These are phyloP conservation scores for Larimichthys polyactis DNA, from an alignment of 2,113 vertebrate genomes.

Conservation along the genomic window DNA sequence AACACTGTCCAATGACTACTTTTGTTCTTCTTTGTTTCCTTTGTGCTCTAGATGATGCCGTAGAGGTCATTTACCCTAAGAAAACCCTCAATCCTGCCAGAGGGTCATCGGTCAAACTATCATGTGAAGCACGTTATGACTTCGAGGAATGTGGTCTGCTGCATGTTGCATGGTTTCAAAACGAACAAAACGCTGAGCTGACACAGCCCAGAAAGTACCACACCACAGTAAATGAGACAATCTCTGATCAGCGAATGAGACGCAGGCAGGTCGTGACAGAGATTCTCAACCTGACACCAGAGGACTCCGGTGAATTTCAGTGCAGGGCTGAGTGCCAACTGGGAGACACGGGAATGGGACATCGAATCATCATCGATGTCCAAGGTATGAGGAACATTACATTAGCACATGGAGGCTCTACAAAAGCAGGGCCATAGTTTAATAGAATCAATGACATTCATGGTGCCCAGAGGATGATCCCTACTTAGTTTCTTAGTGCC, in stretches of 20 bases:
- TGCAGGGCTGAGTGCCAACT: slow-evolving; percentile 11
- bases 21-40: background rate
- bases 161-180: background rate
- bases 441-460: too few species aligned
- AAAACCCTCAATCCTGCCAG: accelerated
- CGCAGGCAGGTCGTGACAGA: slow-evolving; percentile 49
- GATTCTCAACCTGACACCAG: slow-evolving; percentile 1
- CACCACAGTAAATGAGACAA: slow-evolving; percentile 59
- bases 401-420: background rate
- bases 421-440: too few species aligned
- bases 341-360: slow-evolving; percentile 4
- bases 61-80: background rate
- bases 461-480: background rate
- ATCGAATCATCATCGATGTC: background rate
- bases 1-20: background rate
- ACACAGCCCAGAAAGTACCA: slow-evolving; percentile 44
- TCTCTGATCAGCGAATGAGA: background rate
- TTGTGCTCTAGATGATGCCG: background rate
- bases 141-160: accelerated
- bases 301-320: background rate
- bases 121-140: background rate
- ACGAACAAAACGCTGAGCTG: accelerated
- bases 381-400: slow-evolving; percentile 19
- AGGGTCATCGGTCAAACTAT: slow-evolving; percentile 54
- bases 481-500: background rate